A percentile compares a stretch with the other conserved stretches of the same genome.
phyloP scores from a whole-genome alignment of 2,888 invertebrate species.

The Trissoscelio sp. region DNA sequence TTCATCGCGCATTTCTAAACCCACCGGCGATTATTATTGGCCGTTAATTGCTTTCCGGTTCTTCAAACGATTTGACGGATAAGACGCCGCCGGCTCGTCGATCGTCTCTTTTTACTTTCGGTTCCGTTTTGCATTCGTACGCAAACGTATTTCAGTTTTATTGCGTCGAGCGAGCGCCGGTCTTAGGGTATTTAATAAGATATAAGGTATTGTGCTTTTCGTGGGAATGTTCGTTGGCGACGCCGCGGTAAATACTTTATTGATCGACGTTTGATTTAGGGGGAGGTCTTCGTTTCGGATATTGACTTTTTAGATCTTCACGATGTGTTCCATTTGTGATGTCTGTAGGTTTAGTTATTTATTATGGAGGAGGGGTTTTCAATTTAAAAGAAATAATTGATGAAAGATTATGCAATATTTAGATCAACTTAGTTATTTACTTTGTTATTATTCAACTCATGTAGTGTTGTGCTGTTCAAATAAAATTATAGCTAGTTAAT shows the following conservation, averaged over 20 bases:
- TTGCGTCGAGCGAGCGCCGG: conserved; percentile 12
- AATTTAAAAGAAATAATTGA: too few relatives aligned
- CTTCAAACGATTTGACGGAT: conserved; percentile 62
- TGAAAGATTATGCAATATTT: too few relatives aligned
- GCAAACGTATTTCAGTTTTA: conserved; percentile 47
- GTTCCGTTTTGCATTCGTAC: conserved; percentile 42
- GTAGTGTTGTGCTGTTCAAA: too few relatives aligned
- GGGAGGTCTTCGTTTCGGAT: conserved; percentile 17
- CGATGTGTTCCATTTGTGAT: background rate
- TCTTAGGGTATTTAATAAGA: conserved; percentile 34
- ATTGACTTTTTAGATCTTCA: conserved; percentile 20
- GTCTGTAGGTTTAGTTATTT: background rate
- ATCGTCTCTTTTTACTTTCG: conserved; percentile 35
- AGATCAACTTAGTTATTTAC: too few relatives aligned
- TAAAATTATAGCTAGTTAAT: too few relatives aligned
- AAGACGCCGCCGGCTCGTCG: conserved; percentile 51
- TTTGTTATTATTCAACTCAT: too few relatives aligned
- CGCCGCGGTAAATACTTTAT: conserved; percentile 36
- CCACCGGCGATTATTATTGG: conserved; percentile 77
- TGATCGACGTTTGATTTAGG: conserved; percentile 39
- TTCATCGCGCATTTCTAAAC: conserved; percentile 46
- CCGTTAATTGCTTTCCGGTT: conserved; percentile 79
- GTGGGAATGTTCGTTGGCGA: conserved; percentile 35
- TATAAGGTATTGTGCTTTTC: conserved; percentile 30
- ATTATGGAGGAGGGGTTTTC: background rate